Evolutionary conservation across 2,113 vertebrate species (phyloP).

Genomic region (Pica pica): DNA sequence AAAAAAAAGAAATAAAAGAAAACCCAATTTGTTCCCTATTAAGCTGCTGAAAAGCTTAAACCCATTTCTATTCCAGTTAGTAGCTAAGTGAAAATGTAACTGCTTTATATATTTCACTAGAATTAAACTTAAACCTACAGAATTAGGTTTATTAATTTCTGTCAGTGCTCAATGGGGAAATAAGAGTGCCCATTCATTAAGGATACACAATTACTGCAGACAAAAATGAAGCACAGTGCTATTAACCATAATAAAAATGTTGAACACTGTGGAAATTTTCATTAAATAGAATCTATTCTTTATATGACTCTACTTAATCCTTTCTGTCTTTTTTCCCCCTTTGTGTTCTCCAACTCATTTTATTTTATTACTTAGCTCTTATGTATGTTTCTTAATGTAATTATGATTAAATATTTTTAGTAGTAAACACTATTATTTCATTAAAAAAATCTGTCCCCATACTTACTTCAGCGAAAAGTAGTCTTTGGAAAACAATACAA

Average conservation of each 20-base stretch:
- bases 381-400: constrained; percentile 82
- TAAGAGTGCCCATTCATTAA: constrained; percentile 82
- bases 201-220: constrained; percentile 82
- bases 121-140: constrained; percentile 88
- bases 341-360: constrained; percentile 76
- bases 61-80: constrained; percentile 67
- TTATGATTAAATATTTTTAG: constrained; percentile 81
- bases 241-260: constrained; percentile 88
- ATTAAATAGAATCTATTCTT: constrained; percentile 85
- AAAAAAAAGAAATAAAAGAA: constrained; percentile 19
- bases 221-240: constrained; percentile 83
- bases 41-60: constrained; percentile 70
- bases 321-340: constrained; percentile 69
- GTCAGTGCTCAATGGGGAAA: constrained; percentile 83
- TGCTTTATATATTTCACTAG: constrained; percentile 85
- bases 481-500: constrained; percentile 44
- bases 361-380: constrained; percentile 81
- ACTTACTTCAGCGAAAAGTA: constrained; percentile 53
- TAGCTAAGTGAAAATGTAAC: constrained; percentile 82
- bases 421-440: constrained; percentile 62
- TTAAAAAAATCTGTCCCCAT: constrained; percentile 12
- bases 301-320: constrained; percentile 85
- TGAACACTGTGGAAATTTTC: constrained; percentile 85
- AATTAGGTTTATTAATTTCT: constrained; percentile 88
- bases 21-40: constrained; percentile 61